phyloP scores from a whole-genome alignment of 2,113 vertebrate genomes.

The Lichenostomus cassidix region DNA sequence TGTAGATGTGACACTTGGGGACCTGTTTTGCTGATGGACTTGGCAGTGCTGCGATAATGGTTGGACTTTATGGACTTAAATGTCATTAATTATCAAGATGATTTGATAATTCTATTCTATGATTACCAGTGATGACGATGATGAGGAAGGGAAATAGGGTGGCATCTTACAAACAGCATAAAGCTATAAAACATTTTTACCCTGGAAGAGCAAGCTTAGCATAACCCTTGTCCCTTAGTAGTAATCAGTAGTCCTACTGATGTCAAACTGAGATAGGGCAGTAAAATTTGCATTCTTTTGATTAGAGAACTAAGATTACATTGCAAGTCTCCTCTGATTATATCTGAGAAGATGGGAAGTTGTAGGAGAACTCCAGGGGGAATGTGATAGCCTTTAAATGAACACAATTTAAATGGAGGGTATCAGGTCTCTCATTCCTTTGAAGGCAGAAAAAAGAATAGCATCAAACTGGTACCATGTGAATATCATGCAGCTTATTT shows the following conservation, averaged over 20 bases:
- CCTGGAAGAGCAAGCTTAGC: background rate
- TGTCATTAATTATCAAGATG: background rate
- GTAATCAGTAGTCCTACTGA: slow-evolving; percentile 24
- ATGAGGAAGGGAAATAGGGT: background rate
- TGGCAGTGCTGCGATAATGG: background rate
- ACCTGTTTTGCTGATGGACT: background rate
- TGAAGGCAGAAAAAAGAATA: background rate
- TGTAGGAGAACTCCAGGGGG: background rate
- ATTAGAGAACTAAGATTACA: slow-evolving; percentile 29
- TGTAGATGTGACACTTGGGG: background rate
- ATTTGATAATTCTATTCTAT: background rate
- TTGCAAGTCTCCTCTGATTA: slow-evolving; percentile 5
- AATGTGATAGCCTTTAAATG: background rate
- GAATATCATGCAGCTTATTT: background rate
- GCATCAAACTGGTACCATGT: background rate
- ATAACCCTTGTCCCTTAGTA: background rate
- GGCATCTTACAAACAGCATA: background rate
- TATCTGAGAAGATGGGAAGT: background rate
- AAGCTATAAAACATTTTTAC: background rate
- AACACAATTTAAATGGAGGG: background rate
- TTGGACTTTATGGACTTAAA: background rate
- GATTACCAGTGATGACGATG: background rate
- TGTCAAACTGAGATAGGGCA: slow-evolving; percentile 11
- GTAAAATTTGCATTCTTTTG: slow-evolving; percentile 49
- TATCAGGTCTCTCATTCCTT: background rate